Evolutionary conservation across 2,888 invertebrate genomes (phyloP), one percentile per base, ranked within the genome.

Genomic region (Myathropa florea): DNA sequence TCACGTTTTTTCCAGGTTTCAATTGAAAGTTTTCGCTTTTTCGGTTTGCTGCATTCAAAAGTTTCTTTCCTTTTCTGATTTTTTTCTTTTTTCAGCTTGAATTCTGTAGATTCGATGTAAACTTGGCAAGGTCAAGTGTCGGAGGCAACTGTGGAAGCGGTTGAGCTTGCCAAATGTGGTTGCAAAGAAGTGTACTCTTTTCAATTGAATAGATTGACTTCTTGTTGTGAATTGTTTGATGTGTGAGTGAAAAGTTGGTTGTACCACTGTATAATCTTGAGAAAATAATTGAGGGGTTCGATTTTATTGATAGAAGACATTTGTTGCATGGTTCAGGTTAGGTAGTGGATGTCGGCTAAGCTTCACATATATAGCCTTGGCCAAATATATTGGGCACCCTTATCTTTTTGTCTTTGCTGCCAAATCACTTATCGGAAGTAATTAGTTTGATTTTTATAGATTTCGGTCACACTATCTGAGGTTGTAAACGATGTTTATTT

Each of bases 1-100:
- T 59, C 9, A 7, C 33, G 9, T 10, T 3, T 59, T 59, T 65
- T 39, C 14, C n/a, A 10, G 26, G 23, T 57, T 78, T 61, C 75
- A 75, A 57, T 75, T 70, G 80, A 80, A 84, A 84, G 80, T 84
- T 84, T 80, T 60, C 39, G 9, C 46, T 65, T 71, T 82, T 80
- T 70, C 55, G 78, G 70, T 75, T 80, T 75, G 75, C 23, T 70
- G 30, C 53, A 65, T 57, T 60, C 28, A 57, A 72, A 83, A 70
- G 59, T 65, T 75, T 75, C 53, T n/a, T 24, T 67, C 46, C 1
- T n/a, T n/a, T n/a, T n/a, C n/a, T n/a, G 39, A 3, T n/a, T 39
- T 46, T 46, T 46, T 46, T n/a, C n/a, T 46, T 36, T 30, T 21
- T 55, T 60, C 21, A n/a, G 55, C 23, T 79, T 68, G 26, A 3